phyloP scores from a whole-genome alignment of 2,888 invertebrate genomes.

The Eurytoma adleriae region DNA sequence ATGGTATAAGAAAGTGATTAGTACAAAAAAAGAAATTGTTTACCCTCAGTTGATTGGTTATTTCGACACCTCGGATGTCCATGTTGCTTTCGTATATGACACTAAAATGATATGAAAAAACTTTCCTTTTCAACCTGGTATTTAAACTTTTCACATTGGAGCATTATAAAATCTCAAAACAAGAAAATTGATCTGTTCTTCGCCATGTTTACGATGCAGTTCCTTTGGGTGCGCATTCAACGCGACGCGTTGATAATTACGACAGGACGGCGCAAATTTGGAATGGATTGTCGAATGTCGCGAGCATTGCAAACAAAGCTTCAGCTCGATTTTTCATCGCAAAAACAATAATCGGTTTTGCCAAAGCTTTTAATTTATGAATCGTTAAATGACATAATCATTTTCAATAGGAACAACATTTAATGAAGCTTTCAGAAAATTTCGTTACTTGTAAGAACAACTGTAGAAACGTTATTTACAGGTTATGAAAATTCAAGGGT shows the following conservation, averaged over 20 bases:
- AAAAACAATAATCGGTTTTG: no score
- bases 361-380: no score
- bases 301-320: not conserved
- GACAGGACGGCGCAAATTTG: not conserved
- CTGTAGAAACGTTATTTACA: no score
- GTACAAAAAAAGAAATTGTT: slow-evolving; percentile 62
- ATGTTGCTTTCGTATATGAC: slow-evolving; percentile 73
- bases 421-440: no score
- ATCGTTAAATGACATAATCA: no score
- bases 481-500: not conserved
- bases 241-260: not conserved
- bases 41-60: slow-evolving; percentile 92
- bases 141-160: slow-evolving; percentile 32
- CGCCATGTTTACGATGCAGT: slow-evolving; percentile 55
- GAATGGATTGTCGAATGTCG: not conserved
- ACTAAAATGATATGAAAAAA: slow-evolving; percentile 17
- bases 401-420: no score
- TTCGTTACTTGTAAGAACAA: no score
- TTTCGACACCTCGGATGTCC: slow-evolving; percentile 90
- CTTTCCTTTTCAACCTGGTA: not conserved
- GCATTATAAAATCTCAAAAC: slow-evolving; percentile 47
- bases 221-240: slow-evolving; percentile 31
- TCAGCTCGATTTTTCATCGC: no score
- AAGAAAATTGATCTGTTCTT: slow-evolving; percentile 35
- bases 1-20: slow-evolving; percentile 10